Evolutionary conservation across 2,113 vertebrate genomes (phyloP), one percentile per base, ranked within the genome.

Genomic region (Burhinus bistriatus): DNA sequence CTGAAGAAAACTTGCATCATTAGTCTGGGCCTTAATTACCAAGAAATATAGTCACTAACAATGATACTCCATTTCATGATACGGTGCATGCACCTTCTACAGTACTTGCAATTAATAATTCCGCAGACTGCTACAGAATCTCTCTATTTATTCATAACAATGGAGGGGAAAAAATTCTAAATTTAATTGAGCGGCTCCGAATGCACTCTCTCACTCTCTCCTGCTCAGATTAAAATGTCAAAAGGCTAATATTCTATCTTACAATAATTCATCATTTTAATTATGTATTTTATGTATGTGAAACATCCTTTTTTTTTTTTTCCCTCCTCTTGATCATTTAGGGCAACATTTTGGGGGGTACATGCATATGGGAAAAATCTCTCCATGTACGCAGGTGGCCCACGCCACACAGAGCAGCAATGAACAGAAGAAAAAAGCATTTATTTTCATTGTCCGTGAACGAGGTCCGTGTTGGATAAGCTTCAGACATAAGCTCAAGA

Each of bases 21-120:
- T 99, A 99, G 99, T 98, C 99, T 99, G 96, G 98, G 99, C 99
- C 99, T 99, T 99, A 99, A 99, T 99, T 99, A 99, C 98, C 98
- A 98, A 99, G 99, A 99, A 99, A 99, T 99, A 99, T 99, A 99
- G 98, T 99, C 97, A 98, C 97, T 98, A 98, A 99, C 98, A 98
- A 99, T 99, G 98, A 99, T 98, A 98, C 98, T 98, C 98, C 98
- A 98, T 99, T 98, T 98, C 98, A 98, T 98, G 98, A 98, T 98
- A 98, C 97, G 97, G 98, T 98, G 98, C 98, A 98, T 98, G 98
- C 95, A 98, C 98, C 98, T 98, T 98, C 98, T 97, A 98, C 98
- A 98, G 98, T 97, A 97, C 97, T 98, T 98, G 98, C 98, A 98
- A 98, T 98, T 98, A 98, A 98, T 99, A 99, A 98, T 98, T 98